phyloP scores from a whole-genome alignment of 1,140 invertebrate species.

The Melanaphis sacchari region DNA sequence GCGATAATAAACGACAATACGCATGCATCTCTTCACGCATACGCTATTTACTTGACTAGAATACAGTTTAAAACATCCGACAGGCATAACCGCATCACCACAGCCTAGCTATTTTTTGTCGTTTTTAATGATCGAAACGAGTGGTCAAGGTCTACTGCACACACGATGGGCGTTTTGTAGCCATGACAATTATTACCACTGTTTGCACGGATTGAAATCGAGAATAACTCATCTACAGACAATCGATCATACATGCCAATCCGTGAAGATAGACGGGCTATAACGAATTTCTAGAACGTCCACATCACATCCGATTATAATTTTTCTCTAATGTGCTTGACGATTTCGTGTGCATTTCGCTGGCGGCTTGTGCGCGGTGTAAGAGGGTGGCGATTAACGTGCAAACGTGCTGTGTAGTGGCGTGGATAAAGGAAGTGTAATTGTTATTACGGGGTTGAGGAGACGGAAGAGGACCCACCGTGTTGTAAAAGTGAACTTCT shows the following conservation, averaged over 20 bases:
- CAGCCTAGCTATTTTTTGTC: background rate
- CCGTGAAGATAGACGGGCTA: background rate
- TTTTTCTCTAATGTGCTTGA: background rate
- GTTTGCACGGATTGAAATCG: background rate
- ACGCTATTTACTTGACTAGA: background rate
- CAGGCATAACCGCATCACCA: background rate
- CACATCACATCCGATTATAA: background rate
- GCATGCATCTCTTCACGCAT: background rate
- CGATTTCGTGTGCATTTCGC: too few relatives aligned
- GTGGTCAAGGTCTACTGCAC: slow-evolving; percentile 50
- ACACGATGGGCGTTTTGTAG: slow-evolving; percentile 7
- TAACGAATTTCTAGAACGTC: background rate
- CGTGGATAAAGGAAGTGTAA: background rate
- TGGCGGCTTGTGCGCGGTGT: background rate
- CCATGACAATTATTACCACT: slow-evolving; percentile 2
- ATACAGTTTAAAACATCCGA: background rate
- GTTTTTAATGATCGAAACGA: background rate
- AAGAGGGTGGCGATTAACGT: background rate
- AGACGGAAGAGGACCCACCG: slow-evolving; percentile 66
- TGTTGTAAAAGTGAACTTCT: slow-evolving; percentile 83
- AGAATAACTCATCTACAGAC: background rate
- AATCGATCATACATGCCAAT: background rate
- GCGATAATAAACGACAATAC: background rate
- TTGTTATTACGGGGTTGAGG: background rate
- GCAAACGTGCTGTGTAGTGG: background rate